A percentile compares a stretch with the other conserved stretches of the same genome.
phyloP scores from a whole-genome alignment of 2,113 vertebrate genomes.

The Herpetotheres cachinnans region DNA sequence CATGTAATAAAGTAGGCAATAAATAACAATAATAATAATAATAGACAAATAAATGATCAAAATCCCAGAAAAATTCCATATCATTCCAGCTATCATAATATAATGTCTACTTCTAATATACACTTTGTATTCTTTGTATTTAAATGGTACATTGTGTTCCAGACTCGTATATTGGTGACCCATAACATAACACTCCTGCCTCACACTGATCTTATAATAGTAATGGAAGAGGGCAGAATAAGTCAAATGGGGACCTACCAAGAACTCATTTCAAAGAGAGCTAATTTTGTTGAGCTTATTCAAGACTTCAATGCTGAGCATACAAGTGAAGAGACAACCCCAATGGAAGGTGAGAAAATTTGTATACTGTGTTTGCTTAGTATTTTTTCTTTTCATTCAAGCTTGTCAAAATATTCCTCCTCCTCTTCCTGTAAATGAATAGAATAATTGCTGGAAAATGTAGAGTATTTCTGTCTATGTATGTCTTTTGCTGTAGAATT shows the following conservation, averaged over 20 bases:
- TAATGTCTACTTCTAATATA: not conserved
- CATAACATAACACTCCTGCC: conserved; percentile 43
- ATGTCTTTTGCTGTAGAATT: not conserved
- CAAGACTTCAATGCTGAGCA: not conserved
- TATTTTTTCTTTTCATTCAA: not conserved
- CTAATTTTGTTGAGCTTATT: conserved; percentile 35
- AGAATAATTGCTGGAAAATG: not conserved
- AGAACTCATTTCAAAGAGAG: conserved; percentile 26
- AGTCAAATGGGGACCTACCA: conserved; percentile 41
- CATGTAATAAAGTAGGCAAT: not conserved
- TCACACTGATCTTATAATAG: conserved; percentile 23
- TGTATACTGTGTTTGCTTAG: not conserved
- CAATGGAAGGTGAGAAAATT: not conserved
- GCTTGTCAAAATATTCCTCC: not conserved
- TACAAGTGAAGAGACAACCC: not conserved
- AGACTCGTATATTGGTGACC: conserved; percentile 67
- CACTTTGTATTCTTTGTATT: not conserved
- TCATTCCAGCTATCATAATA: not conserved
- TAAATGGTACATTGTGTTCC: not conserved
- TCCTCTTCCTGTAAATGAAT: not conserved
- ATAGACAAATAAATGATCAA: not conserved
- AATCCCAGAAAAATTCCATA: not conserved
- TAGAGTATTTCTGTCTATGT: not conserved
- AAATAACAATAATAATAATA: not conserved
- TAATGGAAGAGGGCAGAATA: conserved; percentile 52